Evolutionary conservation across 2,888 invertebrate species (phyloP), one percentile per base, ranked within the genome.

Genomic region (Luperina nickerlii): DNA sequence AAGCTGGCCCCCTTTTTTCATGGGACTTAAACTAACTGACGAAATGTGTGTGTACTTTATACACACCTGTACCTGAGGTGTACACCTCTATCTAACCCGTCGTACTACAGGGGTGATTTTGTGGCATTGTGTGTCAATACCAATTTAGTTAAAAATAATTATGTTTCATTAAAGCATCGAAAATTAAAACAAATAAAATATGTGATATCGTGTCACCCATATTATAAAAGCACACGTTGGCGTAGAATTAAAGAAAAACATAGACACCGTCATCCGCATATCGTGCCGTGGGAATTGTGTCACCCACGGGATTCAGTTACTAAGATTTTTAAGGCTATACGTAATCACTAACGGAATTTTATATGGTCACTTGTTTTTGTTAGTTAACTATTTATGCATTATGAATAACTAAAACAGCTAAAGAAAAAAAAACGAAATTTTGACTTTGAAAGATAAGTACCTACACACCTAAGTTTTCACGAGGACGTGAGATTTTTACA

Each of bases 171-270:
- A 60, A 18, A 74, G 8, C 15, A 18, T 18, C 3, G 11, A 54
- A n/a, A 69, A 8, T 32, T 8, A 6, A 15, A 42, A 42, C 13
- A 11, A 68, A 24, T n/a, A n/a, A 57, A 48, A 51, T 11, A 6
- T 48, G 27, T 20, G 13, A 51, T 51, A 42, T 8, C 7, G 18
- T 81, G 48, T 32, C 60, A 54, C 32, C 27, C 5, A 38, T 69
- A 51, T 18, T 45, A n/a, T 69, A 42, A 69, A 82, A 70, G 38
- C 78, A 20, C 73, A 74, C 42, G 57, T 32, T 42, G 48, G 38
- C 27, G 54, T 45, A 42, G 15, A 84, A 85, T 84, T 82, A 84
- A 82, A 82, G 71, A 69, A 85, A 68, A 85, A 84, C 51, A 84
- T 48, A 27, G 7, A 54, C 68, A 76, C 80, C 80, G 66, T 74